Evolutionary conservation across 1,140 invertebrate species (phyloP).

Genomic region (Neuroterus valhalla): DNA sequence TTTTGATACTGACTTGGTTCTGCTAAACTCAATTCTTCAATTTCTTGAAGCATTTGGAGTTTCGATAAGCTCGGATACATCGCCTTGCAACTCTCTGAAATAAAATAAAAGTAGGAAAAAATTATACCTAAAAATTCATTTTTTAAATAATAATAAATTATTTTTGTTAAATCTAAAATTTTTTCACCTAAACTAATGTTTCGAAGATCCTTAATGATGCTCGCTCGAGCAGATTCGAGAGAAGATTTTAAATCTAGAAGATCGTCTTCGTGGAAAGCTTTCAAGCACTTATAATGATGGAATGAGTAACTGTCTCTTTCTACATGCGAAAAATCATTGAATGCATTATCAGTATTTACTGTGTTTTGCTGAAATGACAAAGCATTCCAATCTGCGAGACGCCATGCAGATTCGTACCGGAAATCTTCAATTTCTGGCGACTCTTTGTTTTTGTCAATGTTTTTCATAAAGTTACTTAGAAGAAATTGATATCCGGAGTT

Average conservation of each 20-base stretch:
- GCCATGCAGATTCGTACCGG: constrained; percentile 77
- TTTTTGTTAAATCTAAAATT: background rate
- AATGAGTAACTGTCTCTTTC: constrained; percentile 50
- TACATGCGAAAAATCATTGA: constrained; percentile 28
- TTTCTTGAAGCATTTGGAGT: constrained; percentile 82
- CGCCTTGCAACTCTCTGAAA: constrained; percentile 82
- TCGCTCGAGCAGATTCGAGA: constrained; percentile 76
- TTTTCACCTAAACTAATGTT: constrained; percentile 77
- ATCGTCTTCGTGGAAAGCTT: constrained; percentile 75
- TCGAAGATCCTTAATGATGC: constrained; percentile 77
- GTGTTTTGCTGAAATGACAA: constrained; percentile 35
- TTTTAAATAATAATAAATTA: background rate
- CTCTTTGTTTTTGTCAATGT: background rate
- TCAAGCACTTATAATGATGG: constrained; percentile 76
- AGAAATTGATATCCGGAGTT: constrained; percentile 74
- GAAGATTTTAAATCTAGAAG: constrained; percentile 65
- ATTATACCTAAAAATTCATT: background rate
- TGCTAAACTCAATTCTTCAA: constrained; percentile 79
- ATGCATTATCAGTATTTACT: background rate
- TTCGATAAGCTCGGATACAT: constrained; percentile 83
- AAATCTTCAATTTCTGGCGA: constrained; percentile 31
- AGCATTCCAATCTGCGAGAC: constrained; percentile 76
- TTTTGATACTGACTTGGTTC: constrained; percentile 56
- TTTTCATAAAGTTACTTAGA: constrained; percentile 58
- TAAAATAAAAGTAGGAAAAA: constrained; percentile 30